These are phyloP conservation scores for Tichodroma muraria DNA, from an alignment of 2,113 vertebrate genomes.

Conservation along the genomic window DNA sequence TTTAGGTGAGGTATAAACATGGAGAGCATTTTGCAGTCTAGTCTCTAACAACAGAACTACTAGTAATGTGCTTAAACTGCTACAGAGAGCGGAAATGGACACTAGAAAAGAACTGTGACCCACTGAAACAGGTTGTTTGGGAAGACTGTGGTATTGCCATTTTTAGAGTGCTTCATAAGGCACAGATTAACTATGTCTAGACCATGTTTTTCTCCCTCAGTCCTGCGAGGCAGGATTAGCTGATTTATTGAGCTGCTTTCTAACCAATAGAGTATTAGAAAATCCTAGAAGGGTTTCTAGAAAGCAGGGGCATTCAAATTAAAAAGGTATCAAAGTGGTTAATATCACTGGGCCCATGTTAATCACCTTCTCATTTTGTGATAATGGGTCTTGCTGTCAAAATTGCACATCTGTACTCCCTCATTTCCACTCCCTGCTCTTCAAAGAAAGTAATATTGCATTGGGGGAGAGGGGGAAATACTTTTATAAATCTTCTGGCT, in stretches of 20 bases:
- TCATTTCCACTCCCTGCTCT: background rate
- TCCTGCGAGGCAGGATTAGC: background rate
- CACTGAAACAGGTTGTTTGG: background rate
- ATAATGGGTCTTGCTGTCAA: background rate
- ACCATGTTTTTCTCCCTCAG: background rate
- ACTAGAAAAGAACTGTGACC: background rate
- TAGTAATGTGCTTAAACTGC: background rate
- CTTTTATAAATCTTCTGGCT: background rate
- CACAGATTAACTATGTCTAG: constrained; percentile 13
- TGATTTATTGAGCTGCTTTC: background rate
- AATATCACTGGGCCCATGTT: background rate
- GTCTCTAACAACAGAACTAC: background rate
- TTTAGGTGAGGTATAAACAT: background rate
- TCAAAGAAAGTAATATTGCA: background rate
- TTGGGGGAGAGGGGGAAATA: background rate
- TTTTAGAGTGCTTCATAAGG: background rate
- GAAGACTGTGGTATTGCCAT: background rate
- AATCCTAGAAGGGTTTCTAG: background rate
- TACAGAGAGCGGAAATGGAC: background rate
- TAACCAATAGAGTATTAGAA: background rate
- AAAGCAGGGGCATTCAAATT: background rate
- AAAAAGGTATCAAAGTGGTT: background rate
- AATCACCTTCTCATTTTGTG: background rate
- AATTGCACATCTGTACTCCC: background rate
- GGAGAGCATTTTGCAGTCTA: background rate